Conservation (phyloP, 2,888 invertebrate genomes). For the Pyrgus malvae region DNA sequence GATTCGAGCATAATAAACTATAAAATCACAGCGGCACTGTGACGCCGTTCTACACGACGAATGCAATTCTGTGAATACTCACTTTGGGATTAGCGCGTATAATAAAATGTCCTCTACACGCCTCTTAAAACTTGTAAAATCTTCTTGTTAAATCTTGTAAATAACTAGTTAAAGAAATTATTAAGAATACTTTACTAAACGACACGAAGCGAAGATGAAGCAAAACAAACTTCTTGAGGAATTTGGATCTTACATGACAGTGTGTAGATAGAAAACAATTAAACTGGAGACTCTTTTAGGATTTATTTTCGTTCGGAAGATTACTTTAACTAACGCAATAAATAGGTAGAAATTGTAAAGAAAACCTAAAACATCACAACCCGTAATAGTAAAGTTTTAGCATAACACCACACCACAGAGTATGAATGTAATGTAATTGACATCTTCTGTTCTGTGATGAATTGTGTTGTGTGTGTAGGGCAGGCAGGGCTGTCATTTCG, state of each 20-base stretch:
- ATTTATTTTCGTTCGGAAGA: no score
- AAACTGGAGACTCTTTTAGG: not conserved
- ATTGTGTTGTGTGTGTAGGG: no score
- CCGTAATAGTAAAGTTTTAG: conserved; percentile 28
- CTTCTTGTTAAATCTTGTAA: no score
- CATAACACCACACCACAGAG: not conserved
- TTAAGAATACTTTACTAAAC: conserved; percentile 28
- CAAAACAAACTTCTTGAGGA: conserved; percentile 20
- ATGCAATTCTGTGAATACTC: not conserved
- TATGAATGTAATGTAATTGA: no score
- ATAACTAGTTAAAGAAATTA: not conserved
- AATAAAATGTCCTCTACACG: no score
- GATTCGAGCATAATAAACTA: no score
- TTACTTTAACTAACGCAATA: conserved; percentile 15
- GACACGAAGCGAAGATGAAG: conserved; percentile 6
- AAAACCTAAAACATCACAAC: conserved; percentile 16
- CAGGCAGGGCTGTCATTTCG: no score
- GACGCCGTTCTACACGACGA: conserved; percentile 33
- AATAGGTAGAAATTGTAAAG: conserved; percentile 17
- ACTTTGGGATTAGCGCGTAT: no score
- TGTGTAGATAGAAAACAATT: not conserved
- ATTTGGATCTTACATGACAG: not conserved
- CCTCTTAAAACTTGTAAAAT: no score
- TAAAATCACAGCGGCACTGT: conserved; percentile 30
- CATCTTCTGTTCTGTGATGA: no score